phyloP scores from a whole-genome alignment of 2,888 invertebrate genomes.

The Drosophila incognita region DNA sequence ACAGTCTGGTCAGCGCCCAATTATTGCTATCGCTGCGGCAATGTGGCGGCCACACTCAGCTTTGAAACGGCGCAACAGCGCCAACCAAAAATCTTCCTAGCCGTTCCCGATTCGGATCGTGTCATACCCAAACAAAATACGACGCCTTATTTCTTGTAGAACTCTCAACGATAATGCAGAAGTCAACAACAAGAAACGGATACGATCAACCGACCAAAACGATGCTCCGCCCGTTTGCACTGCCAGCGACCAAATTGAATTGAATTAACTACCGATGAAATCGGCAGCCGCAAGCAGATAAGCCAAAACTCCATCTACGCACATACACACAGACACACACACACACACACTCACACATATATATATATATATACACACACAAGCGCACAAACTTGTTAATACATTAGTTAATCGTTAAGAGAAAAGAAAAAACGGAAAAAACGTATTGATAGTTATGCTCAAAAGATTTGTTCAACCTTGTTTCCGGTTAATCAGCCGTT shows the following conservation, averaged over 20 bases:
- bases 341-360: slow-evolving; percentile 3
- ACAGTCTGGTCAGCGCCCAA: slow-evolving; percentile 99
- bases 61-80: slow-evolving; percentile 92
- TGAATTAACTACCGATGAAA: slow-evolving; percentile 10
- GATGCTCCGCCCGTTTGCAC: slow-evolving; percentile 21
- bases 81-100: slow-evolving; percentile 94
- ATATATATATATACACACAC: slow-evolving; percentile 1
- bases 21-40: slow-evolving; percentile 99
- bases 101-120: slow-evolving; percentile 97
- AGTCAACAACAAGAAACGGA: background rate
- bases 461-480: slow-evolving; percentile 40
- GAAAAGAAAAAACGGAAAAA: background rate
- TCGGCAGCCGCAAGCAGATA: slow-evolving; percentile 30
- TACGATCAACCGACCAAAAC: slow-evolving; percentile 16
- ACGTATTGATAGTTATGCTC: slow-evolving; percentile 35
- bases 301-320: slow-evolving; percentile 11
- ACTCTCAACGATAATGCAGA: background rate
- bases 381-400: slow-evolving; percentile 6
- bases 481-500: slow-evolving; percentile 23
- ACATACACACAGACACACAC: background rate
- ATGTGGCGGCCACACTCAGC: slow-evolving; percentile 97
- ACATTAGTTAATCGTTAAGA: slow-evolving; percentile 4
- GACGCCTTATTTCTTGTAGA: slow-evolving; percentile 98
- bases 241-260: slow-evolving; percentile 37
- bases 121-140: slow-evolving; percentile 96